Percentiles rank a stretch among this genome's conserved stretches.
phyloP scores from a whole-genome alignment of 2,113 vertebrate species.

The Acrocephalus arundinaceus region DNA sequence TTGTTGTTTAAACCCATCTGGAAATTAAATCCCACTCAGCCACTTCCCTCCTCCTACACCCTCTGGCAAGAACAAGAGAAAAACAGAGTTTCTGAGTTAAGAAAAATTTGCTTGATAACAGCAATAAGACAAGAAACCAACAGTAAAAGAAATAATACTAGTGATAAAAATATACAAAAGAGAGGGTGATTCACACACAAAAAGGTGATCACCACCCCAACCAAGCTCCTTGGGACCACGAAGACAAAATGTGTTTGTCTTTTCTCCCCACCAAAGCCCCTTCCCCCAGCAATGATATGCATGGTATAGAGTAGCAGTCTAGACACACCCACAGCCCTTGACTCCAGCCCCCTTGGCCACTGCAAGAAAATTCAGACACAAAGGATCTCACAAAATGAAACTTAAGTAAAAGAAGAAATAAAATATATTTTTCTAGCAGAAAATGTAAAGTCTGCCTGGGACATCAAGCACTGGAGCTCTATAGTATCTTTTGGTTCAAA shows the following conservation, averaged over 20 bases:
- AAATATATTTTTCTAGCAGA: background rate
- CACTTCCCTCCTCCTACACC: background rate
- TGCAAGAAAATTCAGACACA: background rate
- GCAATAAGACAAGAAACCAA: background rate
- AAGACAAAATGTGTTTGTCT: background rate
- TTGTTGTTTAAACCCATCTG: background rate
- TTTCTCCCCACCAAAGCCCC: background rate
- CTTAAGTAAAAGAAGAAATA: background rate
- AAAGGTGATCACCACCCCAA: background rate
- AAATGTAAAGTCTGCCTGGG: background rate
- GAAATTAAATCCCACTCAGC: background rate
- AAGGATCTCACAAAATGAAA: background rate
- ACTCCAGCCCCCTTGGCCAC: background rate
- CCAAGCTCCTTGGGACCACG: background rate
- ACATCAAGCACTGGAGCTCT: background rate
- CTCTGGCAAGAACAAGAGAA: fast-evolving
- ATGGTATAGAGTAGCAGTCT: fast-evolving
- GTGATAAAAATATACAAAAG: background rate
- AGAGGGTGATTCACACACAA: background rate
- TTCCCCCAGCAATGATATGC: background rate
- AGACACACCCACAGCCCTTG: fast-evolving
- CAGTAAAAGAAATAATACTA: background rate
- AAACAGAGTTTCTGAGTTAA: background rate
- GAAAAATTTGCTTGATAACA: background rate
- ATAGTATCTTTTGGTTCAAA: background rate